A percentile compares a stretch with the other conserved stretches of the same genome.
Evolutionary conservation across 2,888 invertebrate genomes (phyloP).

Genomic region (Masnerella sp.): DNA sequence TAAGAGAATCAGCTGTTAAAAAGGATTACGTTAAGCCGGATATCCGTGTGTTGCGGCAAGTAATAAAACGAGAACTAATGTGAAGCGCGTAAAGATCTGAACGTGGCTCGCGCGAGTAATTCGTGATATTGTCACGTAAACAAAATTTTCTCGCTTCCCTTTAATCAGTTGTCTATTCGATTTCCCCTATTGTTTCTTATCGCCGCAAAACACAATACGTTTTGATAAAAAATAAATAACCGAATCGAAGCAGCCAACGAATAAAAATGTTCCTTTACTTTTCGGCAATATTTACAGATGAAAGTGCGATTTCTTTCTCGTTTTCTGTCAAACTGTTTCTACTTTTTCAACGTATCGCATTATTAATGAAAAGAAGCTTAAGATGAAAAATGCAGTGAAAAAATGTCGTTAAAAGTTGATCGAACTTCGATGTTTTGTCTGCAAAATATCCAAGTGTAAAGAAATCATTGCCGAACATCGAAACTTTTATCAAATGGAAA

Average conservation of each 20-base stretch:
- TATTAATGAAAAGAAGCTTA: background rate
- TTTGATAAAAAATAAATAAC: no score
- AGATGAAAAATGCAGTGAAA: constrained; percentile 3
- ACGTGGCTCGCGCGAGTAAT: constrained; percentile 11
- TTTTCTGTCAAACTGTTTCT: no score
- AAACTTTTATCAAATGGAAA: constrained; percentile 2
- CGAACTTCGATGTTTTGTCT: background rate
- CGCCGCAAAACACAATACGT: no score
- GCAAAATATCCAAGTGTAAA: constrained; percentile 5
- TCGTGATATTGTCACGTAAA: constrained; percentile 9
- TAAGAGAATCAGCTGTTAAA: constrained; percentile 14
- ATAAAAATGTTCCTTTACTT: no score
- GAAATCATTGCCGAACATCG: background rate
- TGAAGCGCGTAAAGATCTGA: constrained; percentile 10
- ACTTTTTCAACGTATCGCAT: no score
- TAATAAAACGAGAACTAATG: constrained; percentile 26
- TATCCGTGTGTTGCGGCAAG: constrained; percentile 13
- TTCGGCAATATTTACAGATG: no score
- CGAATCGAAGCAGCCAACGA: no score
- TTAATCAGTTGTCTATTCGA: no score
- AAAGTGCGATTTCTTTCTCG: no score
- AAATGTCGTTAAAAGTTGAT: constrained; percentile 11
- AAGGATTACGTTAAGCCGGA: constrained; percentile 25
- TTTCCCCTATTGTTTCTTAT: no score
- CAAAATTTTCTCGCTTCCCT: constrained; percentile 3